Base-by-base conservation (phyloP, 2,888 invertebrate species). In the Acrobasis repandana region DNA sequence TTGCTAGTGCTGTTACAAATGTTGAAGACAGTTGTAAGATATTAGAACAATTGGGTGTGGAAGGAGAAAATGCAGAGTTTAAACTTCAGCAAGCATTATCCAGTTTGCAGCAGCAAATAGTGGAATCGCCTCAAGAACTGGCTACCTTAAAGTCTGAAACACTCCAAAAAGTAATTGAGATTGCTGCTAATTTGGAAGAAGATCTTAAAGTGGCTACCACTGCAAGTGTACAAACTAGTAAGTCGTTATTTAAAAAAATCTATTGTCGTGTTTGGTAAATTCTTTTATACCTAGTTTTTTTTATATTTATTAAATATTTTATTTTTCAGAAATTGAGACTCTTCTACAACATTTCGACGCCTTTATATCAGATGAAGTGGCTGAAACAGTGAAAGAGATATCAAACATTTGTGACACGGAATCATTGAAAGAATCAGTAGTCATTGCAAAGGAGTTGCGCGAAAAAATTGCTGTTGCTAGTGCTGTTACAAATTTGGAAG, bases 141-240 rank as follows among this genome's bases (percentile, higher is more conserved):
- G 38, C 62, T 5, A 28, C 63, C 0, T 52, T 76, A 8, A 66
- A 73, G 56, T 51, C 71, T 4, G 71, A 76, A 6, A 54, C 67
- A 18, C 52, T 83, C 16, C 67, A 79, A 63, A 74, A 63, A 63
- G 68, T 83, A 6, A 74, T 72, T 8, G 75, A 81, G 33, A 66
- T 74, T 0, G 77, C 83, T 2, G 73, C 72, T 4, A 72, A 79
- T 66, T 72, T 88, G 51, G 77, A 83, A 66, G 74, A 80, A 34
- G 81, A 82, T 67, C 70, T 86, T 50, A 65, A 69, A 11, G 66
- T 60, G 28, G 67, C 67, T 36, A 62, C 66, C n/a, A 56, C 70
- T 47, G 65, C 66, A 9, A 63, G 62, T 15, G 6, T 64, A 20
- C 63, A 20, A 34, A 60, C 14, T 6, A 38, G 60, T 60, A 52